Conservation (phyloP, 2,888 invertebrate species). For the Brachyopa scutellaris region DNA sequence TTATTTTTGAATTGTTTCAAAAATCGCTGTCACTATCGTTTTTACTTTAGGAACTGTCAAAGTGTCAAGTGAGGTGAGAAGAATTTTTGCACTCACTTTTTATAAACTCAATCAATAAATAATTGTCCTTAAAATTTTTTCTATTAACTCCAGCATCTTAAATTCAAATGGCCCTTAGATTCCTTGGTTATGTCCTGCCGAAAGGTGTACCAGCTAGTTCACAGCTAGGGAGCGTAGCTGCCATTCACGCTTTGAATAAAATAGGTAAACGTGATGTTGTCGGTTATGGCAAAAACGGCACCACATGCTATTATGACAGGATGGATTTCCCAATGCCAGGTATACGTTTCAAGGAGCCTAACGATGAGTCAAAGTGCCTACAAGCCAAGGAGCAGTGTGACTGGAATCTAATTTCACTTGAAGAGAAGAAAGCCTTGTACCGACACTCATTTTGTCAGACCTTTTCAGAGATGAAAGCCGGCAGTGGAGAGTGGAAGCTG, state of each 20-base stretch:
- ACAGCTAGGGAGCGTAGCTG: not conserved
- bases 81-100: too few relatives aligned
- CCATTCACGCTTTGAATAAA: constrained; percentile 72
- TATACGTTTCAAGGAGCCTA: constrained; percentile 90
- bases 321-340: constrained; percentile 93
- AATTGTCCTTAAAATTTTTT: too few relatives aligned
- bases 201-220: not conserved
- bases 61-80: too few relatives aligned
- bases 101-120: too few relatives aligned
- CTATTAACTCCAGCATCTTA: too few relatives aligned
- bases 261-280: constrained; percentile 95
- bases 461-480: constrained; percentile 93
- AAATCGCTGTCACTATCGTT: too few relatives aligned
- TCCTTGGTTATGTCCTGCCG: not conserved
- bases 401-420: constrained; percentile 93
- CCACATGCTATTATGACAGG: constrained; percentile 89
- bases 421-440: constrained; percentile 97
- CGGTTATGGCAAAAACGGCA: constrained; percentile 92
- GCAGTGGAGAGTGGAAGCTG: constrained; percentile 81
- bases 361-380: constrained; percentile 87
- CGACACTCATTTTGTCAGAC: constrained; percentile 97
- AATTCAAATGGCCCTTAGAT: not conserved
- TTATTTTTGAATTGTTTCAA: too few relatives aligned
- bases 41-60: too few relatives aligned
- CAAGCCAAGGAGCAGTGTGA: constrained; percentile 96